phyloP scores from a whole-genome alignment of 2,113 vertebrate species.

The Corydoras sp. region DNA sequence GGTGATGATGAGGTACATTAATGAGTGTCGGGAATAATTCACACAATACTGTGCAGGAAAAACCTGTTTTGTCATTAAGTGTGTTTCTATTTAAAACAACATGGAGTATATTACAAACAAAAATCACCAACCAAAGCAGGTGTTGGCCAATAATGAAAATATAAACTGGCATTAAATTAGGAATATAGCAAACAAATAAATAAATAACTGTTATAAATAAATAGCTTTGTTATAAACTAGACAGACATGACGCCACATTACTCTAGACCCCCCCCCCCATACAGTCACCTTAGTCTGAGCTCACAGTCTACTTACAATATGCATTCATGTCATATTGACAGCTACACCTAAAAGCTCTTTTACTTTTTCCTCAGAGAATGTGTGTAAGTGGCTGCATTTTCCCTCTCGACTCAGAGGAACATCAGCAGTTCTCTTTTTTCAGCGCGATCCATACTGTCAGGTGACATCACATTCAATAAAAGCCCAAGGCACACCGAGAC shows the following conservation, averaged over 20 bases:
- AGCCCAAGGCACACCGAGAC: conserved; percentile 25
- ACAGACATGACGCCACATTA: conserved; percentile 14
- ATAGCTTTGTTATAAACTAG: too few species aligned
- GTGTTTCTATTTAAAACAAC: too few species aligned
- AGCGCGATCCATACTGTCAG: conserved; percentile 34
- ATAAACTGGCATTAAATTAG: too few species aligned
- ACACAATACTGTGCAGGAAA: too few species aligned
- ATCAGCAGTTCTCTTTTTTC: conserved; percentile 22
- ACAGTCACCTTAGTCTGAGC: conserved; percentile 5
- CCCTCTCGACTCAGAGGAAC: conserved; percentile 27
- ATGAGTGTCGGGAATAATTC: too few species aligned
- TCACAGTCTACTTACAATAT: not conserved
- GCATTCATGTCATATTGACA: conserved; percentile 27
- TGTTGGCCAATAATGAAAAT: too few species aligned
- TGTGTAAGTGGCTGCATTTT: conserved; percentile 25
- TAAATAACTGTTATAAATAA: too few species aligned
- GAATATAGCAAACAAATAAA: too few species aligned
- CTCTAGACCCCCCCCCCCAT: conserved; percentile 5
- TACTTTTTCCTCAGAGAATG: conserved; percentile 26
- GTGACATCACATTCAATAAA: conserved; percentile 40
- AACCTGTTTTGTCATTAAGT: too few species aligned
- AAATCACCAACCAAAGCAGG: too few species aligned
- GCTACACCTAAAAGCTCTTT: conserved; percentile 36
- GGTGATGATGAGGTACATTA: too few species aligned
- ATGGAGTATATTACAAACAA: too few species aligned